Evolutionary conservation across 2,888 invertebrate species (phyloP).

Genomic region (Eupelmus urozonus): DNA sequence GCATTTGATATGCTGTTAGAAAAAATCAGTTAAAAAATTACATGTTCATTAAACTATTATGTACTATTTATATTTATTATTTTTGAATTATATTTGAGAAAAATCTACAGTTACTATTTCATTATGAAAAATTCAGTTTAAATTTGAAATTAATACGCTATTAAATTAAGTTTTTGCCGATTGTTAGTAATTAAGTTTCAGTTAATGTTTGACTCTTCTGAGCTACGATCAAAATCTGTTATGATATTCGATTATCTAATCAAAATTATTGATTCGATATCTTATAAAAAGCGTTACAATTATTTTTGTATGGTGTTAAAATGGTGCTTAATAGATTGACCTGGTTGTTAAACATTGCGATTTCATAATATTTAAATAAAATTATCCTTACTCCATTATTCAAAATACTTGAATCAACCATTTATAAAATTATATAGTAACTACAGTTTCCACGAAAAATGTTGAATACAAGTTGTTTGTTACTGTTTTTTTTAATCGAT

Average conservation of each 20-base stretch:
- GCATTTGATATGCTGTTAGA: background rate
- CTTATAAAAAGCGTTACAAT: background rate
- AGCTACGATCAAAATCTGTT: conserved; percentile 55
- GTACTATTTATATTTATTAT: conserved; percentile 11
- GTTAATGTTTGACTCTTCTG: conserved; percentile 40
- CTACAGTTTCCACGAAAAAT: conserved; percentile 62
- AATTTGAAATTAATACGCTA: background rate
- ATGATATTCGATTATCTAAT: conserved; percentile 25
- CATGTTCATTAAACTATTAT: background rate
- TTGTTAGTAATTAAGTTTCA: conserved; percentile 25
- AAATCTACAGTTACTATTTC: background rate
- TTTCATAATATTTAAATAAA: too few relatives aligned
- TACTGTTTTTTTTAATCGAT: conserved; percentile 20
- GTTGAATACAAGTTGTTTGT: conserved; percentile 45
- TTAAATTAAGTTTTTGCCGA: conserved; percentile 15
- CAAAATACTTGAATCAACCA: conserved; percentile 14
- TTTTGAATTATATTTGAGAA: conserved; percentile 39
- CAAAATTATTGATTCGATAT: conserved; percentile 43
- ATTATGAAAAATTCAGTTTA: conserved; percentile 18
- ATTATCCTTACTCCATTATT: conserved; percentile 6
- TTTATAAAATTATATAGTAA: conserved; percentile 28
- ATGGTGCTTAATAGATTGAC: conserved; percentile 40
- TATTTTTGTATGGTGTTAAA: conserved; percentile 21
- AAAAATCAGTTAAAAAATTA: background rate
- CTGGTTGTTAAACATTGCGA: conserved; percentile 5